A percentile compares a stretch with the other conserved stretches of the same genome.
Evolutionary conservation across 2,113 vertebrate species (phyloP).

Genomic region (Oreocharis arfaki): DNA sequence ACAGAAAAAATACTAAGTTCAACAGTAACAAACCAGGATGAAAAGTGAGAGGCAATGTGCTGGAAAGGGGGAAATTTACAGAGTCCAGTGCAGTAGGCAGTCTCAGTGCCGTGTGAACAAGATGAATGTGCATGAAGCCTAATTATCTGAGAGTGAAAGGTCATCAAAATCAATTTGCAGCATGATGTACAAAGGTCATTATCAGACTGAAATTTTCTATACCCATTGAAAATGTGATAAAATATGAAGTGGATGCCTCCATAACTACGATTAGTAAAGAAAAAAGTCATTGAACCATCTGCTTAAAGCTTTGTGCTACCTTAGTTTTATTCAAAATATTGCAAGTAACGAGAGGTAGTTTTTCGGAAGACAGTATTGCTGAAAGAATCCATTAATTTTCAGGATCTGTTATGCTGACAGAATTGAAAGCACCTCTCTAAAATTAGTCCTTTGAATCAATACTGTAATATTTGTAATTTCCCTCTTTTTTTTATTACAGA

Average conservation of each 20-base stretch:
- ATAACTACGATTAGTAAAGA: slow-evolving; percentile 66
- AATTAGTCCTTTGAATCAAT: slow-evolving; percentile 66
- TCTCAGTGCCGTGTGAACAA: not conserved
- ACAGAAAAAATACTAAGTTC: not conserved
- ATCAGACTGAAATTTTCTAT: slow-evolving; percentile 66
- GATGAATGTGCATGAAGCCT: slow-evolving; percentile 58
- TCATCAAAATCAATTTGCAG: slow-evolving; percentile 80
- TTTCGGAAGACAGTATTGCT: slow-evolving; percentile 25
- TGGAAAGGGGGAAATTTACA: not conserved
- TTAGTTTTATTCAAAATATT: slow-evolving; percentile 52
- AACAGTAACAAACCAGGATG: not conserved
- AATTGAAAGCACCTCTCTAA: slow-evolving; percentile 40
- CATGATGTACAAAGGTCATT: slow-evolving; percentile 72
- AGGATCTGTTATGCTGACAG: slow-evolving; percentile 50
- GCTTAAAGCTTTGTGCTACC: slow-evolving; percentile 65
- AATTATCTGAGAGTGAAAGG: slow-evolving; percentile 75
- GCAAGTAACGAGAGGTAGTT: not conserved
- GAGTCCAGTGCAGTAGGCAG: not conserved
- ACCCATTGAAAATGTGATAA: slow-evolving; percentile 69
- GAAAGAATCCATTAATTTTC: slow-evolving; percentile 54
- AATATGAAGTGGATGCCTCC: slow-evolving; percentile 63
- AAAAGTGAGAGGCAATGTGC: not conserved
- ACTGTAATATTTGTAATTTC: slow-evolving; percentile 54
- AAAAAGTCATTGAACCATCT: slow-evolving; percentile 49
- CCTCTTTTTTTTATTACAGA: slow-evolving; percentile 65